These are phyloP conservation scores for Thyatira batis DNA, from an alignment of 2,888 invertebrate genomes.

Conservation along the genomic window DNA sequence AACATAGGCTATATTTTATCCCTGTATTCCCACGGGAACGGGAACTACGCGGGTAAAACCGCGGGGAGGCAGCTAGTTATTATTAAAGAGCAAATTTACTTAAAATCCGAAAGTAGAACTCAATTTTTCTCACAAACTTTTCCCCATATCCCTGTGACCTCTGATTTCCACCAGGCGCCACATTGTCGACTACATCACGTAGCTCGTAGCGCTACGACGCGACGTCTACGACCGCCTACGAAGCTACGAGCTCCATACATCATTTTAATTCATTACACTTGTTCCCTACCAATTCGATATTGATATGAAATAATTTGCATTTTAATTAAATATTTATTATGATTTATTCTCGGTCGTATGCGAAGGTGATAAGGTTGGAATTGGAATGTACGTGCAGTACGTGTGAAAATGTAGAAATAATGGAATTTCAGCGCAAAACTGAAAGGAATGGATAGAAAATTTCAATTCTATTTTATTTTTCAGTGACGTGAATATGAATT, in stretches of 20 bases:
- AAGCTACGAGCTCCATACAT: not conserved
- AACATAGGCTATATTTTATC: too few relatives aligned
- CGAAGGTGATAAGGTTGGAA: slow-evolving; percentile 14
- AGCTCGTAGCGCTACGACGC: slow-evolving; percentile 4
- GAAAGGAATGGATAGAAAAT: not conserved
- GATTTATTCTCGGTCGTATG: slow-evolving; percentile 8
- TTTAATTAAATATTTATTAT: slow-evolving; percentile 20
- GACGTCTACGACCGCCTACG: slow-evolving; percentile 1
- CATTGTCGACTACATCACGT: not conserved
- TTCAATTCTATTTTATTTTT: not conserved
- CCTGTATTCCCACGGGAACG: too few relatives aligned
- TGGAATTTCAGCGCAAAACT: slow-evolving; percentile 10
- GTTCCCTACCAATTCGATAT: slow-evolving; percentile 31
- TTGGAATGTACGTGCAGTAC: slow-evolving; percentile 6
- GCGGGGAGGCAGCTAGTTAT: too few relatives aligned
- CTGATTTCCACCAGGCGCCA: not conserved
- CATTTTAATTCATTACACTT: slow-evolving; percentile 7
- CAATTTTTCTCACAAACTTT: not conserved
- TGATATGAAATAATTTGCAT: slow-evolving; percentile 29
- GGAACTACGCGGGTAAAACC: too few relatives aligned
- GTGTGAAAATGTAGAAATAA: slow-evolving; percentile 21
- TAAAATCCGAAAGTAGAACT: not conserved
- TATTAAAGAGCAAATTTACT: too few relatives aligned
- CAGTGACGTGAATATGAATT: not conserved
- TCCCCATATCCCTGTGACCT: not conserved